Evolutionary conservation across 2,797 vertebrate genomes (phyloP), one percentile per base, ranked within the genome.

Genomic region (Hirundo rustica): DNA sequence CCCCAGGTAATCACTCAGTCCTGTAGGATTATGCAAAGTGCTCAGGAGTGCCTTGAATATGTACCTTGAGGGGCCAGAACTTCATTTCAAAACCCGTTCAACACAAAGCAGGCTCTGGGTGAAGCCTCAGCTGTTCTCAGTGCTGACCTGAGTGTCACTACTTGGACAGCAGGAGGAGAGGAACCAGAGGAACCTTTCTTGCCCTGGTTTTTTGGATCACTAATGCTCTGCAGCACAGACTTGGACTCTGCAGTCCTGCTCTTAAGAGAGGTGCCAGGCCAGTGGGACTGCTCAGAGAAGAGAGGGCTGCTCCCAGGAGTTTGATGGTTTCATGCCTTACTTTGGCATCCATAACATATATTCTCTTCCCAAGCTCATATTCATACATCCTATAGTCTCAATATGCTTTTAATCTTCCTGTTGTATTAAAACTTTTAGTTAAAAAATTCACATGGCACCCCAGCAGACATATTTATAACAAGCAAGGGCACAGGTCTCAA

Each of bases 391-490:
- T 78, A 21, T 40, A 48, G 18, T 85, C 58, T 94, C 48, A 94
- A 89, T 75, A 70, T 32, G n/a, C 45, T 91, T 95, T 75, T 79
- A 70, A 84, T 87, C 71, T 89, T 93, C 44, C 47, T 18, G n/a
- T 68, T 84, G 40, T 38, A 66, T 92, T 82, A 19, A 64, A 93
- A 94, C 57, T 62, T 85, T 80, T 77, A 19, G 54, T 92, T 88
- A 50, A 95, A 92, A 88, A 76, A 80, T 60, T 58, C 84, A 60
- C 88, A 68, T 51, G 62, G 85, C 57, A 82, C 44, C 6, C 60
- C 55, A 78, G 47, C 45, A 89, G 89, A 80, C 32, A 74, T 91
- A 95, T 92, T 95, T 94, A 81, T 92, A 92, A 84, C 50, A 88
- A 90, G 85, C n/a, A 91, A 89, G 62, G 62, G 68, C 60, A 83